phyloP scores from a whole-genome alignment of 2,797 vertebrate genomes.

The Enteromius unitaeniatus region DNA sequence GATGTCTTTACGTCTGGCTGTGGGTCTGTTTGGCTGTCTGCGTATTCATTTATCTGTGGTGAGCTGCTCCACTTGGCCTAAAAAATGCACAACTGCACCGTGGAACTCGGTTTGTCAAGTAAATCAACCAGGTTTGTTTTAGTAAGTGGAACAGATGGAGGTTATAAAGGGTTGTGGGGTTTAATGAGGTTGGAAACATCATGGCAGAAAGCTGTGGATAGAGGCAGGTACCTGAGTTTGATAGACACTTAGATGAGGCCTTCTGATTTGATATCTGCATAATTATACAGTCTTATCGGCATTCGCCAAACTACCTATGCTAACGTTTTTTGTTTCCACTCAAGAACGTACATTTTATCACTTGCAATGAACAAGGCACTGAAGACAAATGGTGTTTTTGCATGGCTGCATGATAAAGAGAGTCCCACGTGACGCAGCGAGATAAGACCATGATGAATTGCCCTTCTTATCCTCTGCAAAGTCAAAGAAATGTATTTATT shows the following conservation, averaged over 20 bases:
- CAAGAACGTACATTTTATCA: conserved; percentile 78
- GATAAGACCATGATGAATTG: conserved; percentile 82
- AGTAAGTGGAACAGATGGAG: conserved; percentile 43
- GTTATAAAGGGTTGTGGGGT: conserved; percentile 52
- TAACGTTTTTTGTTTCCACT: conserved; percentile 25
- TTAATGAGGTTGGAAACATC: conserved; percentile 62
- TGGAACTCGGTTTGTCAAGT: conserved; percentile 49
- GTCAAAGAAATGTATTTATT: conserved; percentile 71
- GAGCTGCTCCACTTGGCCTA: conserved; percentile 44
- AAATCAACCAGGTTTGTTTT: conserved; percentile 52
- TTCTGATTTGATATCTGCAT: conserved; percentile 72
- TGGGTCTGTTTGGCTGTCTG: conserved; percentile 65
- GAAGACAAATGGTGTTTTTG: conserved; percentile 83
- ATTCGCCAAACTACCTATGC: conserved; percentile 75
- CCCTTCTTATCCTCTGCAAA: conserved; percentile 71
- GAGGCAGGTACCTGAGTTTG: conserved; percentile 63
- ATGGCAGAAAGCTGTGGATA: conserved; percentile 19
- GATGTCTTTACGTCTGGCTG: conserved; percentile 60
- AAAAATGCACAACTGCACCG: conserved; percentile 35
- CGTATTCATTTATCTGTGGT: conserved; percentile 47
- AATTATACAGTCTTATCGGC: conserved; percentile 78
- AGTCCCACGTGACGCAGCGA: conserved; percentile 72
- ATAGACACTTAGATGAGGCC: conserved; percentile 73
- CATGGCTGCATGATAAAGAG: conserved; percentile 83
- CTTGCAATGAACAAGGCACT: conserved; percentile 72